A percentile compares a stretch with the other conserved stretches of the same genome.
phyloP scores from a whole-genome alignment of 37 sponge, comb jelly and placozoan genomes.

The Tethya wilhelma region DNA sequence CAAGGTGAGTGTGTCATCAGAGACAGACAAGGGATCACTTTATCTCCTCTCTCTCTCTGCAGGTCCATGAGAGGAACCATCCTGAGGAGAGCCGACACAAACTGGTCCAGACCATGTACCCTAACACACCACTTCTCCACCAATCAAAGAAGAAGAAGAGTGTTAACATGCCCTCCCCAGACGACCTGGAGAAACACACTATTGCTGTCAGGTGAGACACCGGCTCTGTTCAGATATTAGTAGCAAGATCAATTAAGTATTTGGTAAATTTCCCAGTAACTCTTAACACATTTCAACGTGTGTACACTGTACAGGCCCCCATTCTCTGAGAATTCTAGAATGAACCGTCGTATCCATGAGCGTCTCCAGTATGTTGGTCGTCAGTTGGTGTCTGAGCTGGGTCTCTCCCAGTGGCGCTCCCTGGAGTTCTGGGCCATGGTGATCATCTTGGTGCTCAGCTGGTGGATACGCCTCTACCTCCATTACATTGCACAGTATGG shows the following conservation, averaged over 20 bases:
- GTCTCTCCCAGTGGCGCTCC: conserved; percentile 2
- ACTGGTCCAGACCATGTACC: neutral
- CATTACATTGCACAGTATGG: conserved; percentile 19
- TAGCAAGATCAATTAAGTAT: too few relatives aligned
- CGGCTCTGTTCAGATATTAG: neutral
- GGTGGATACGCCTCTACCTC: conserved; percentile 14
- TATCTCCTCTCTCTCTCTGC: neutral
- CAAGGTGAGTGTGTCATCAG: neutral
- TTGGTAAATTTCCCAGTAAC: too few relatives aligned
- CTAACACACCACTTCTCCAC: neutral
- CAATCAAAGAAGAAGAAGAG: neutral
- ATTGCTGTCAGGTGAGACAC: conserved; percentile 1
- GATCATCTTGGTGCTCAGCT: conserved; percentile 5
- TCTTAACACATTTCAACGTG: neutral
- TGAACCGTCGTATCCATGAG: neutral
- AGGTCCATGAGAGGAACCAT: neutral
- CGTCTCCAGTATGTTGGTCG: conserved; percentile 23
- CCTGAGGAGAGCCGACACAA: neutral
- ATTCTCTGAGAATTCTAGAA: neutral
- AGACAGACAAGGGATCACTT: too few relatives aligned
- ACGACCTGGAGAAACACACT: neutral
- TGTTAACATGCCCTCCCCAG: neutral
- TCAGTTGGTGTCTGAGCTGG: conserved; percentile 10
- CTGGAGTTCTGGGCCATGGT: conserved; percentile 17
- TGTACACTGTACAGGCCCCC: neutral